Evolutionary conservation across 2,888 invertebrate species (phyloP).

Genomic region (Dynastes tityus): DNA sequence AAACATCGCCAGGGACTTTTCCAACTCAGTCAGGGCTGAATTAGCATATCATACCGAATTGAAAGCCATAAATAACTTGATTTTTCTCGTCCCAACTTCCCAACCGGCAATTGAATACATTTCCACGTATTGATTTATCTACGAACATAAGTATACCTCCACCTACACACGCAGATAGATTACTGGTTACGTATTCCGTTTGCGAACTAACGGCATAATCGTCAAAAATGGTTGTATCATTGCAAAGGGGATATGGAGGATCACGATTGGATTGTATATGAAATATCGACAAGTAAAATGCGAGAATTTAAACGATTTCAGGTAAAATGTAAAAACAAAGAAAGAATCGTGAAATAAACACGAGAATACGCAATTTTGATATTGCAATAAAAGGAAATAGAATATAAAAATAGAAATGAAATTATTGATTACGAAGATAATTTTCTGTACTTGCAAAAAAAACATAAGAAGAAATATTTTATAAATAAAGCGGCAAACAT

Average conservation of each 20-base stretch:
- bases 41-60: constrained; percentile 47
- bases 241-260: neutral
- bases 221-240: constrained; percentile 8
- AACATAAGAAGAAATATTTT: no score
- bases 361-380: no score
- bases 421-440: no score
- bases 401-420: no score
- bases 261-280: no score
- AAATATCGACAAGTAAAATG: no score
- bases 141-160: constrained; percentile 9
- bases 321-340: no score
- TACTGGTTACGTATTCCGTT: constrained; percentile 40
- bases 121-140: constrained; percentile 47
- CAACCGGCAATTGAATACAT: constrained; percentile 48
- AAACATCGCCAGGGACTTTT: constrained; percentile 39
- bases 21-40: constrained; percentile 42
- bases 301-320: no score
- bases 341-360: no score
- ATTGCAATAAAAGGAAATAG: no score
- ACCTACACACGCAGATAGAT: constrained; percentile 34
- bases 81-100: constrained; percentile 45
- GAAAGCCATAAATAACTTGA: constrained; percentile 48
- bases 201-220: constrained; percentile 7
- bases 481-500: no score
- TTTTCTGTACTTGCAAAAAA: no score